A percentile compares a stretch with the other conserved stretches of the same genome.
phyloP scores from a whole-genome alignment of 2,113 vertebrate species.

The Ramphastos sulfuratus region DNA sequence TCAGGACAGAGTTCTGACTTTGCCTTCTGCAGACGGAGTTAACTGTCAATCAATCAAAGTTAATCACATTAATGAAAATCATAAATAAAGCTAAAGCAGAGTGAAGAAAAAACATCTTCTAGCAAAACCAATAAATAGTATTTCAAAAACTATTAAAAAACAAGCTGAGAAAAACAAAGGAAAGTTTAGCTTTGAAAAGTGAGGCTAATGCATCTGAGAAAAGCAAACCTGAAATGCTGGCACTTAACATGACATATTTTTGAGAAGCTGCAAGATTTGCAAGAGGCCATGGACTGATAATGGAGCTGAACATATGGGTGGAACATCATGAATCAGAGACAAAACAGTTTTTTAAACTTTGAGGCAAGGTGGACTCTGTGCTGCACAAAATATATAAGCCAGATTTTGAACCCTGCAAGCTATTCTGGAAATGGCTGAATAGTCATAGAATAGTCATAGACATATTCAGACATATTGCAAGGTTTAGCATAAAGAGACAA shows the following conservation, averaged over 20 bases:
- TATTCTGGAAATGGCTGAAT: neutral
- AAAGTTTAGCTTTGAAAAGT: slow-evolving; percentile 8
- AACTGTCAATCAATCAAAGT: slow-evolving; percentile 37
- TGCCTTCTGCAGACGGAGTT: neutral
- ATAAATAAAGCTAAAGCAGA: slow-evolving; percentile 2
- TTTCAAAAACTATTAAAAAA: neutral
- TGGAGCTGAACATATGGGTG: neutral
- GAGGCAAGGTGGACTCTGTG: neutral
- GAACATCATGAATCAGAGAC: neutral
- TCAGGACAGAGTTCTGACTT: neutral
- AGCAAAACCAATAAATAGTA: neutral
- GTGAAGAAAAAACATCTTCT: neutral
- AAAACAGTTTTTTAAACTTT: neutral
- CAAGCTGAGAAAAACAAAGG: neutral
- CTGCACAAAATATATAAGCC: neutral
- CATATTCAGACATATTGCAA: neutral
- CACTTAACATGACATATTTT: slow-evolving; percentile 18
- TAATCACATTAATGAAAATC: slow-evolving; percentile 45
- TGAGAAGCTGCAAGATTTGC: neutral
- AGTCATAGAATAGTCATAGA: neutral
- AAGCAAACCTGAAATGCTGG: slow-evolving; percentile 10
- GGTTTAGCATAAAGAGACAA: neutral
- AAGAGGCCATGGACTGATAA: neutral
- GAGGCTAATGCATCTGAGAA: neutral
- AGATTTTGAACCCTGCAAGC: neutral